A percentile compares a stretch with the other conserved stretches of the same genome.
Evolutionary conservation across 2,888 invertebrate genomes (phyloP).

Genomic region (Drosophila neotestacea): DNA sequence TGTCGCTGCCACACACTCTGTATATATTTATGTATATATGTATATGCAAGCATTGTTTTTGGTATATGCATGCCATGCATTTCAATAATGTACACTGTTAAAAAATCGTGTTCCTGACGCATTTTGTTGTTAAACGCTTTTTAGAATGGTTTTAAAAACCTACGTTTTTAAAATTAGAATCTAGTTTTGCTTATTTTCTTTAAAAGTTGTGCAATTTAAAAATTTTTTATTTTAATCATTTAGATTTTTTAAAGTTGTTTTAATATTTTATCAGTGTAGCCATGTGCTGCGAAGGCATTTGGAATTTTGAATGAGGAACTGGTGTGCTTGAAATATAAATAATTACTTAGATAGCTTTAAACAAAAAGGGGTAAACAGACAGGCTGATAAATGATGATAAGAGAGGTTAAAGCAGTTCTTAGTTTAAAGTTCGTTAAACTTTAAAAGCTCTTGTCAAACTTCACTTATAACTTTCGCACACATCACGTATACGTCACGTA

Average conservation of each 20-base stretch:
- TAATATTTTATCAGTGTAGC: no score
- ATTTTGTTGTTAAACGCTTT: no score
- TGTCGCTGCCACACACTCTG: slow-evolving; percentile 9
- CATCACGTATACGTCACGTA: slow-evolving; percentile 56
- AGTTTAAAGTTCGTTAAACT: slow-evolving; percentile 20
- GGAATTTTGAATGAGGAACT: slow-evolving; percentile 35
- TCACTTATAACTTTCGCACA: slow-evolving; percentile 23
- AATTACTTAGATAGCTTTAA: slow-evolving; percentile 16
- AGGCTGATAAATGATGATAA: slow-evolving; percentile 16
- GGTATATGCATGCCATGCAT: slow-evolving; percentile 45
- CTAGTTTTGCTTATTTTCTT: no score
- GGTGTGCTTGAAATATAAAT: slow-evolving; percentile 27
- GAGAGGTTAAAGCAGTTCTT: not conserved
- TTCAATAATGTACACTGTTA: slow-evolving; percentile 22
- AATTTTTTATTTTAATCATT: no score
- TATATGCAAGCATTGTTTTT: slow-evolving; percentile 51
- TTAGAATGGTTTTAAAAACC: no score
- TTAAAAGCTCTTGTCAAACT: not conserved
- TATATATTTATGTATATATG: slow-evolving; percentile 7
- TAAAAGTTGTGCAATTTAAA: no score
- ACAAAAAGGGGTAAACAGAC: not conserved
- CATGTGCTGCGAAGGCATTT: slow-evolving; percentile 29
- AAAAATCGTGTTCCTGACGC: no score
- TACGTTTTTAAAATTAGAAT: no score
- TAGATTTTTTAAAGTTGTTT: no score